Percentiles rank a stretch among this genome's conserved stretches.
phyloP scores from a whole-genome alignment of 2,888 invertebrate species.

The Xestia sexstrigata region DNA sequence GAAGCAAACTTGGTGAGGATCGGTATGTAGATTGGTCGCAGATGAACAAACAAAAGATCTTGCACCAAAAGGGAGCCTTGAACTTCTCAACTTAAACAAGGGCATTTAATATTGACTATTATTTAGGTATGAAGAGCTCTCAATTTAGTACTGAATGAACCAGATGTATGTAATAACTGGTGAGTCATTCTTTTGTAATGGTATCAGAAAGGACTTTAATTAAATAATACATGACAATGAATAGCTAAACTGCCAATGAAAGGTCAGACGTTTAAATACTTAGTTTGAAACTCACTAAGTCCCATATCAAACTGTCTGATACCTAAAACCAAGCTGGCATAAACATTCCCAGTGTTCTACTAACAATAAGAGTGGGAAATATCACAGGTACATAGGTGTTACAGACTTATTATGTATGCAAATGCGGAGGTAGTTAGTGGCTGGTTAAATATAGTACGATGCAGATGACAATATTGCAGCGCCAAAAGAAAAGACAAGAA shows the following conservation, averaged over 20 bases:
- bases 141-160: constrained; percentile 41
- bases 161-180: background rate
- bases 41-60: constrained; percentile 60
- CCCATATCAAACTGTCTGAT: background rate
- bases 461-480: background rate
- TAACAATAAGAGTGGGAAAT: no score
- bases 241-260: background rate
- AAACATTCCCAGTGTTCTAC: background rate
- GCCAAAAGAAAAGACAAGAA: background rate
- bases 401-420: background rate
- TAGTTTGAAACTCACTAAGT: background rate
- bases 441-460: background rate
- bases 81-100: constrained; percentile 64
- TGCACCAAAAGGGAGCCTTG: constrained; percentile 59
- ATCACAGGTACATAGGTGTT: background rate
- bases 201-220: constrained; percentile 33
- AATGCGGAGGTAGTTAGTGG: no score
- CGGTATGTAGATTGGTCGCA: constrained; percentile 54
- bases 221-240: constrained; percentile 19
- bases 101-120: constrained; percentile 58
- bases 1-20: constrained; percentile 26
- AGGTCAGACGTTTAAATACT: constrained; percentile 1
- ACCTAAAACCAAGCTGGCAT: background rate
- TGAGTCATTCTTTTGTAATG: constrained; percentile 38
- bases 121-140: constrained; percentile 56